These are phyloP conservation scores for Rhizoglyphus robini DNA, from an alignment of 1,140 invertebrate species.

Conservation along the genomic window DNA sequence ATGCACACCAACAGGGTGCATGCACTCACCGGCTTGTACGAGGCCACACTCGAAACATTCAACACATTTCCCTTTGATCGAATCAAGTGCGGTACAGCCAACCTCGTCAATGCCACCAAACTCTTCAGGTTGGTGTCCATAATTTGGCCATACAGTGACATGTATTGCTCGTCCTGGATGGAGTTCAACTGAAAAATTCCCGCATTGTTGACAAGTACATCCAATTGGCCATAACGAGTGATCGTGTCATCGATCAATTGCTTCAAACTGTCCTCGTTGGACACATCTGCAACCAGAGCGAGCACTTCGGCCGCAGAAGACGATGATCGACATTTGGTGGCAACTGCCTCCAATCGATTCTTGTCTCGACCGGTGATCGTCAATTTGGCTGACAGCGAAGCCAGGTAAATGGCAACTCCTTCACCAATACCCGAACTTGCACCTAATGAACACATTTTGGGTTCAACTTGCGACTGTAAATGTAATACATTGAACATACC, in stretches of 20 bases:
- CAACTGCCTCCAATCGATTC: slow-evolving; percentile 46
- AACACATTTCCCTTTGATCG: slow-evolving; percentile 68
- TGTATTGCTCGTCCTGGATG: not conserved
- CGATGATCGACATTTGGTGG: slow-evolving; percentile 44
- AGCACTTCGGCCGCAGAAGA: not conserved
- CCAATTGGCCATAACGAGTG: slow-evolving; percentile 66
- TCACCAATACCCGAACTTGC: slow-evolving; percentile 72
- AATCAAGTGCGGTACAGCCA: slow-evolving; percentile 64
- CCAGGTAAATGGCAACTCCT: slow-evolving; percentile 57
- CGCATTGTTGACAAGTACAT: slow-evolving; percentile 60
- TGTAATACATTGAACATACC: too few species aligned
- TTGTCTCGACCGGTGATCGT: slow-evolving; percentile 57
- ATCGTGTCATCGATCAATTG: slow-evolving; percentile 60
- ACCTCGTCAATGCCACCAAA: slow-evolving; percentile 45
- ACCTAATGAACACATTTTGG: too few species aligned
- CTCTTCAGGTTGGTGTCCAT: slow-evolving; percentile 7
- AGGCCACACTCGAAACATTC: slow-evolving; percentile 75
- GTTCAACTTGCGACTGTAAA: too few species aligned
- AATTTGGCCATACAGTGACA: slow-evolving; percentile 2
- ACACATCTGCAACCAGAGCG: slow-evolving; percentile 64
- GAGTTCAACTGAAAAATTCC: not conserved
- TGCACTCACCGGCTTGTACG: slow-evolving; percentile 48
- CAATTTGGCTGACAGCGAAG: slow-evolving; percentile 52
- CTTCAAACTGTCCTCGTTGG: slow-evolving; percentile 56
- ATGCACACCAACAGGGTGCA: not conserved